Conservation (phyloP, 2,888 invertebrate genomes). For the Sisyra terminalis region DNA sequence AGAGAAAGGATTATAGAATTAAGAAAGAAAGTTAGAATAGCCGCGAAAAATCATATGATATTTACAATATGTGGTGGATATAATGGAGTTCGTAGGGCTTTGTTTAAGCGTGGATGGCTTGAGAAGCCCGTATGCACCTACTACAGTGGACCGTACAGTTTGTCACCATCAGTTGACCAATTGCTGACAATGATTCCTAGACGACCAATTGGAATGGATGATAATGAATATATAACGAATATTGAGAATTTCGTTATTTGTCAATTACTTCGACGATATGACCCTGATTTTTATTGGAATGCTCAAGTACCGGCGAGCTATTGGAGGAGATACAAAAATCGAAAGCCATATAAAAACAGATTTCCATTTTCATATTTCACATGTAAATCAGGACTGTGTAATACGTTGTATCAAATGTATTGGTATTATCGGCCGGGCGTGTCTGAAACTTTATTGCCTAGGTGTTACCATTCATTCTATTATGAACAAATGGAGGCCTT, state of each 20-base stretch:
- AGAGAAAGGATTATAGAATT: conserved; percentile 47
- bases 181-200: conserved; percentile 23
- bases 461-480: conserved; percentile 54
- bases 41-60: conserved; percentile 44
- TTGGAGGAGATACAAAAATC: conserved; percentile 41
- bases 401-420: conserved; percentile 63
- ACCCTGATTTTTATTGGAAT: conserved; percentile 83
- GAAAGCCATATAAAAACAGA: conserved; percentile 57
- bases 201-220: conserved; percentile 25
- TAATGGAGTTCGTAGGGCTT: conserved; percentile 49
- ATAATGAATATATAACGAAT: conserved; percentile 34
- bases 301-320: conserved; percentile 69
- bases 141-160: no score
- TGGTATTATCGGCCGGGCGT: conserved; percentile 75
- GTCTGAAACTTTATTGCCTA: conserved; percentile 65
- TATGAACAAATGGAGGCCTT: conserved; percentile 70
- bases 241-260: conserved; percentile 55
- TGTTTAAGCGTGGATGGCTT: conserved; percentile 56
- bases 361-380: conserved; percentile 80
- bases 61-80: conserved; percentile 50
- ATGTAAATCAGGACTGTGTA: conserved; percentile 77
- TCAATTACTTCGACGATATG: conserved; percentile 59
- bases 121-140: conserved; percentile 21
- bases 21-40: conserved; percentile 43
- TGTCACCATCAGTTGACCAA: conserved; percentile 17